A percentile compares a stretch with the other conserved stretches of the same genome.
Evolutionary conservation across 23 tunicate species (phyloP).

Genomic region (Diplosoma virens): DNA sequence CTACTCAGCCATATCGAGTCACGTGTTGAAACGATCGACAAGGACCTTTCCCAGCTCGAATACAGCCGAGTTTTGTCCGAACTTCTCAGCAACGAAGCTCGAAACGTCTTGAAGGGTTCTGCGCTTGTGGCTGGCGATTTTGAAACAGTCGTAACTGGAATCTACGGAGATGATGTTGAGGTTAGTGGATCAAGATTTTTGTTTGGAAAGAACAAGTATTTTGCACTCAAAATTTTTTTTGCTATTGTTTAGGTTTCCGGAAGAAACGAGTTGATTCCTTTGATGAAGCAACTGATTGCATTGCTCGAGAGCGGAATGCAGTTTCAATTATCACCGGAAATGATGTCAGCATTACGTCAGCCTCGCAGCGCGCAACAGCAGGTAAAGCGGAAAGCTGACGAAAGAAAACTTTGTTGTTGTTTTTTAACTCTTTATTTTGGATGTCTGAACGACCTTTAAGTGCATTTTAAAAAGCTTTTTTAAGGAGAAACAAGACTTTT

Average conservation of each 20-base stretch:
- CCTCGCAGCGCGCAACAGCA: conserved; percentile 76
- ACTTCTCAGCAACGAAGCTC: conserved; percentile 47
- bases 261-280: conserved; percentile 68
- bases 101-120: conserved; percentile 62
- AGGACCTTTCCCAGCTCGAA: conserved; percentile 58
- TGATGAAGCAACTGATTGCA: conserved; percentile 71
- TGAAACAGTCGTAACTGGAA: conserved; percentile 63
- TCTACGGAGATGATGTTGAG: conserved; percentile 61
- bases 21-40: conserved; percentile 49
- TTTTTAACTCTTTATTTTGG: too few species aligned
- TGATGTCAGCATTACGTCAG: conserved; percentile 62
- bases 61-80: conserved; percentile 52
- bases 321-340: conserved; percentile 91
- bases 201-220: too few species aligned
- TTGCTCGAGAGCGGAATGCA: conserved; percentile 75
- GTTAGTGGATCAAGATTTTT: too few species aligned
- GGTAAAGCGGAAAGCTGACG: too few species aligned
- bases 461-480: too few species aligned
- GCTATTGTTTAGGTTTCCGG: conserved; percentile 30
- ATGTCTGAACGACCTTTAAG: too few species aligned
- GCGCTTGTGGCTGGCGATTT: conserved; percentile 65
- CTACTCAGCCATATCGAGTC: conserved; percentile 50
- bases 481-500: too few species aligned
- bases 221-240: too few species aligned
- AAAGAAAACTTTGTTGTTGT: too few species aligned